Evolutionary conservation across 1,140 invertebrate genomes (phyloP), one percentile per base, ranked within the genome.

Genomic region (Aethina tumida): DNA sequence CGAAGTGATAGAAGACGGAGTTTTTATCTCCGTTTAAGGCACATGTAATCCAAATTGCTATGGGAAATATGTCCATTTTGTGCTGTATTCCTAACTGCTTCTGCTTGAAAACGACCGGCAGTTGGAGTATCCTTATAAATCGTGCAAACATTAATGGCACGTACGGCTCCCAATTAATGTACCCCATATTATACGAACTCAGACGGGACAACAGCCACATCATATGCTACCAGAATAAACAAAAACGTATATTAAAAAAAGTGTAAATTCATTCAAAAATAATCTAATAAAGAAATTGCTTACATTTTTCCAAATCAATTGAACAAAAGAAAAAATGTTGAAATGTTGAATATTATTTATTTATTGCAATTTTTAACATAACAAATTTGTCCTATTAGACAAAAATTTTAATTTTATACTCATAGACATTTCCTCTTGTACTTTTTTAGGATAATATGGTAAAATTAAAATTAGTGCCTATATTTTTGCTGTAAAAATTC

Each of bases 141-240:
- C 80, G 71, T 3, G 78, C 79, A 56, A 90, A 94, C 66, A 96
- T 85, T 39, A 79, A 65, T 1, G 85, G 77, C 19, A 89, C 69
- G 53, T 88, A 72, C 0, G 83, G 82, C 39, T 79, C 75, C 89
- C 90, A 97, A 52, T 96, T 78, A 35, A 96, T 79, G 24, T 80
- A 78, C 1, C 91, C 90, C 39, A 89, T 78, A 58, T 83, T 88
- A 41, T 75, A 66, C 38, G 66, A 65, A 1, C 88, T 79, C 4
- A 92, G 58, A 39, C 74, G 70, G 1, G 82, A 70, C 56, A 94
- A 79, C 20, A 92, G 59, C 38, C 66, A 68, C 58, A 87, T 74
- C 45, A 92, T 66, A 40, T 75, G 68, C 77, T 84, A 52, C 15
- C 6, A n/a, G n/a, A 7, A 7, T n/a, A 13, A 13, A 8, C 27